phyloP scores from a whole-genome alignment of 2,888 invertebrate species.

The Calliscelio sp. region DNA sequence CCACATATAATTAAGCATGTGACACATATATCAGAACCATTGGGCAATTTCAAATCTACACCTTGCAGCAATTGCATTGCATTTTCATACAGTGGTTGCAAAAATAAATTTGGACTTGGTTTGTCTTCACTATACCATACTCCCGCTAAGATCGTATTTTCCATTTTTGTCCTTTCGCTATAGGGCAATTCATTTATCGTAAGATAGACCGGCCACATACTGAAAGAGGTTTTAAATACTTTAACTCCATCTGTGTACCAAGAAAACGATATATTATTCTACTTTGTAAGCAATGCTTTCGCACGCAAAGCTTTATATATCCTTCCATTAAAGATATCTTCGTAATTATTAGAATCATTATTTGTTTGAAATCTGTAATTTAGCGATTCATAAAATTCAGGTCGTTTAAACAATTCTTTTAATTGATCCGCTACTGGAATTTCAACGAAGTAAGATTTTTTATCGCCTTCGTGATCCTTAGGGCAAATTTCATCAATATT shows the following conservation, averaged over 20 bases:
- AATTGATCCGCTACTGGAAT: no score
- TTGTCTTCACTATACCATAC: background rate
- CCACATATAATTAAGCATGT: background rate
- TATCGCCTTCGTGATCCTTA: no score
- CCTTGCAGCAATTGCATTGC: background rate
- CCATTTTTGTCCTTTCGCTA: background rate
- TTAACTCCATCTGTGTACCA: background rate
- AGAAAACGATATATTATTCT: background rate
- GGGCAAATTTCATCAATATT: no score
- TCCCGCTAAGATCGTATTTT: background rate
- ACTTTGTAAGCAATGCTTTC: background rate
- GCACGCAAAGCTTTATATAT: background rate
- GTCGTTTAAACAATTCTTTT: slow-evolving; percentile 28
- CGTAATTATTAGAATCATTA: slow-evolving; percentile 18
- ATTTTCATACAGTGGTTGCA: background rate
- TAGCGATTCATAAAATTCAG: slow-evolving; percentile 57
- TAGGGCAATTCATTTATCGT: background rate
- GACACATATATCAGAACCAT: background rate
- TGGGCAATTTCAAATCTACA: background rate
- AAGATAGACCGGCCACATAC: background rate
- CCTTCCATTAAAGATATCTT: slow-evolving; percentile 53
- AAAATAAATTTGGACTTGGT: slow-evolving; percentile 1
- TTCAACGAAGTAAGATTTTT: no score
- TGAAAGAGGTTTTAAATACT: background rate
- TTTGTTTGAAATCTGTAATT: slow-evolving; percentile 66